Conservation (phyloP, 1,140 invertebrate genomes). For the Aphidius gifuensis region DNA sequence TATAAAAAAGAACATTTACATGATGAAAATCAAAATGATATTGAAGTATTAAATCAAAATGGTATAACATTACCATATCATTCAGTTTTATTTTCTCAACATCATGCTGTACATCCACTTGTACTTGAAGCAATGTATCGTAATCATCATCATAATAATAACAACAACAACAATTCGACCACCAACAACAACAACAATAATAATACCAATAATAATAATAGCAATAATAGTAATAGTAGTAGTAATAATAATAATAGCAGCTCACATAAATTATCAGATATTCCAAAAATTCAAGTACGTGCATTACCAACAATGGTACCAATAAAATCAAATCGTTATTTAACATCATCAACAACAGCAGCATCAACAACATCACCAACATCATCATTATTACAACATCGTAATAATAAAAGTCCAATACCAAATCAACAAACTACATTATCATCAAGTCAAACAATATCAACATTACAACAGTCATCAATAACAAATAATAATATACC, state of each 20-base stretch:
- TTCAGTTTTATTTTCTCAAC: conserved; percentile 60
- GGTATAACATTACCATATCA: conserved; percentile 49
- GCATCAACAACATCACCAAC: conserved; percentile 30
- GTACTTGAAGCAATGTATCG: conserved; percentile 71
- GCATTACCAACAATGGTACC: conserved; percentile 51
- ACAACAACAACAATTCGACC: conserved; percentile 17
- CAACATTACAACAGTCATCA: conserved; percentile 24
- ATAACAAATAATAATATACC: conserved; percentile 40
- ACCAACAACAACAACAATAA: too few species aligned
- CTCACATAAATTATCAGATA: conserved; percentile 24
- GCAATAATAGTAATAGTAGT: too few species aligned
- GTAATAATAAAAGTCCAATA: conserved; percentile 13
- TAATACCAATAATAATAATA: too few species aligned
- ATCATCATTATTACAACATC: conserved; percentile 1
- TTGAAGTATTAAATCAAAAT: conserved; percentile 51
- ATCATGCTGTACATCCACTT: conserved; percentile 63
- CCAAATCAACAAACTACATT: conserved; percentile 27
- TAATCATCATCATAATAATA: conserved; percentile 53
- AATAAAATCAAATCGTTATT: conserved; percentile 50
- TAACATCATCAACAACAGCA: conserved; percentile 39
- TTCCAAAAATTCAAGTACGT: conserved; percentile 55
- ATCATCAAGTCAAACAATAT: conserved; percentile 11
- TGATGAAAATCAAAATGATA: conserved; percentile 67
- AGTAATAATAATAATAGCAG: too few species aligned
- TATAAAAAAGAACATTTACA: conserved; percentile 70